These are phyloP conservation scores for Premnoplex brunnescens DNA, from an alignment of 2,797 vertebrate genomes.

Conservation along the genomic window DNA sequence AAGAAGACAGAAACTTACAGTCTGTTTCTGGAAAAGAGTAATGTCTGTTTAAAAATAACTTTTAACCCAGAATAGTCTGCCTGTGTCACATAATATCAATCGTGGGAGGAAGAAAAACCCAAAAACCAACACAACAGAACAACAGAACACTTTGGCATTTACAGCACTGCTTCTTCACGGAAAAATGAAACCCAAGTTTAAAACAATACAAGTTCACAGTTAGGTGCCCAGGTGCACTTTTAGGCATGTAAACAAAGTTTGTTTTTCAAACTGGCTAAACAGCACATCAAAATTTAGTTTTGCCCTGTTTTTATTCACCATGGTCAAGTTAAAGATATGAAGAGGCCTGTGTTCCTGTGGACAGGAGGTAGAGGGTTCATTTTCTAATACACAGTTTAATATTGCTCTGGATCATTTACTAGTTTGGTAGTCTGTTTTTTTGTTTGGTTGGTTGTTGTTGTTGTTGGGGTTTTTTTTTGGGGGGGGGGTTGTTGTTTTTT, in stretches of 20 bases:
- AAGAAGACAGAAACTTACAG: conserved; percentile 27
- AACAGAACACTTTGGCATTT: not conserved
- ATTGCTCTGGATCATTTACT: not conserved
- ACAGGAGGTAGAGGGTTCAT: not conserved
- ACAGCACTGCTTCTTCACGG: not conserved
- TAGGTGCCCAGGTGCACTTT: not conserved
- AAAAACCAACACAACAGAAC: not conserved
- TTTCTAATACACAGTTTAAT: not conserved
- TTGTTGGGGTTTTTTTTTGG: rapidly evolving
- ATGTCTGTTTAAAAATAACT: conserved; percentile 47
- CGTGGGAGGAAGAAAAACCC: not conserved
- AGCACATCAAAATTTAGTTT: not conserved
- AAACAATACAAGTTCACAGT: not conserved
- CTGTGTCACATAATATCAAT: not conserved
- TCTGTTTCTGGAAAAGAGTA: conserved; percentile 24
- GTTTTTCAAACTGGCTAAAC: not conserved
- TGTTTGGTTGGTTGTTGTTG: rapidly evolving
- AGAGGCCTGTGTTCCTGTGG: not conserved
- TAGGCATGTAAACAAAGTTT: not conserved
- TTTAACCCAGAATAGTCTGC: conserved; percentile 6
- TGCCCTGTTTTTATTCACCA: not conserved
- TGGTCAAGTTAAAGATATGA: not conserved
- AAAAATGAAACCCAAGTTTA: not conserved
- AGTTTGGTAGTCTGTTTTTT: not conserved
- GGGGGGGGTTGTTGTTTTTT: rapidly evolving